Evolutionary conservation across 2,113 vertebrate species (phyloP), one percentile per base, ranked within the genome.

Genomic region (Mustela nigripes): DNA sequence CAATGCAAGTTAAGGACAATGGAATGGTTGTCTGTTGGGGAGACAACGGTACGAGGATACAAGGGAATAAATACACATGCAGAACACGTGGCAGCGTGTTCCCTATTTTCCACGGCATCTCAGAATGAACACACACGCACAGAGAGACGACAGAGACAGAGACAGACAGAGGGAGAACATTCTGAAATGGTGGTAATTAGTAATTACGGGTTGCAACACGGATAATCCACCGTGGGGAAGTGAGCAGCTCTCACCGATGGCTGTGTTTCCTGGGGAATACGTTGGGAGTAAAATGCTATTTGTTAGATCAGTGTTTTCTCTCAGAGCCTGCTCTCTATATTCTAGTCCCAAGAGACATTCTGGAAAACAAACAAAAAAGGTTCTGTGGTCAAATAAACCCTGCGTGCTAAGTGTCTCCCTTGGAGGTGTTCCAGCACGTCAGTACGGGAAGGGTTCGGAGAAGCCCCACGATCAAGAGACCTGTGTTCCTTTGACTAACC

Each of bases 281-380:
- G 63, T 92, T 74, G 71, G 80, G 39, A 93, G 28, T 31, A 62
- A 95, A 79, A 91, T 83, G 56, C 78, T 84, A 14, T 79, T 82
- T 76, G 39, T 96, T 76, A 91, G 90, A 50, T 71, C 50, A 65
- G 16, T 65, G 24, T 94, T 92, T 89, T 89, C 81, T 84, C 56
- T 90, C 80, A 83, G 39, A 92, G 65, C 65, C 92, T 69, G 18
- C 84, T 93, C 65, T 84, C 56, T 48, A 74, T 87, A 80, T 79
- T 94, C 74, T 80, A 67, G 67, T 92, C 71, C 95, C 83, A 86
- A 89, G 91, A 95, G 87, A 71, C 53, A 45, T n/a, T 79, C 42
- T 86, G 71, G 87, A 60, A 62, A 39, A 67, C 56, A 78, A 9
- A 36, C n/a, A 3, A 63, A 60, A 31, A 50, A 48, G 60, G 28